Evolutionary conservation across 2,888 invertebrate genomes (phyloP), one percentile per base, ranked within the genome.

Genomic region (Xestobium rufovillosum): DNA sequence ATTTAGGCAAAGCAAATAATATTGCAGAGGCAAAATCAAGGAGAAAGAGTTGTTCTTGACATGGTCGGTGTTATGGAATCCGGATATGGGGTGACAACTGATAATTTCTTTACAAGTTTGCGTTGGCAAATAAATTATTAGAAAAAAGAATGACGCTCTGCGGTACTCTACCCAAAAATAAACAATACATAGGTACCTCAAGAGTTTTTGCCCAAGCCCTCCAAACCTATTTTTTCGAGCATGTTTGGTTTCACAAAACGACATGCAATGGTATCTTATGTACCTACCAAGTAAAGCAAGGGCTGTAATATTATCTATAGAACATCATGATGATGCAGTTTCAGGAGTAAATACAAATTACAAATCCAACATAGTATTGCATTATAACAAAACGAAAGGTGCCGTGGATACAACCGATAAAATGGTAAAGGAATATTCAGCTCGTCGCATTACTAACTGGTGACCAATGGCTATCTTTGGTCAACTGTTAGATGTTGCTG

Each of bases 301-400:
- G 23, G 38, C 43, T 16, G 38, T 45, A 26, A 16, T 41, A 6
- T 25, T 41, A 26, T 39, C 38, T 2, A 37, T 38, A 13, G 42
- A 44, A 34, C 42, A 47, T 30, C 14, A 30, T 4, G 36, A 38
- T 19, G 40, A 42, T 26, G 37, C 41, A 36, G 36, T 39, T 11
- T 28, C 32, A 38, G 46, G 37, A 28, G 42, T 40, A 27, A 23
- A 43, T 14, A 28, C 26, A 28, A 17, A 37, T 14, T 40, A 42
- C 36, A 51, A 50, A 34, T 42, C 45, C 13, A 36, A 47, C 14
- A 45, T 44, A 14, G 47, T 49, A 11, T 27, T 43, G 37, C 39
- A 45, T 15, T 48, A 48, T 33, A 52, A 48, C 33, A 37, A 37
- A 36, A 48, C 47, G 26, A 48, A 50, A 31, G 44, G 42, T 36